These are phyloP conservation scores for Procavia capensis DNA, from an alignment of 2,113 vertebrate species.

Conservation along the genomic window DNA sequence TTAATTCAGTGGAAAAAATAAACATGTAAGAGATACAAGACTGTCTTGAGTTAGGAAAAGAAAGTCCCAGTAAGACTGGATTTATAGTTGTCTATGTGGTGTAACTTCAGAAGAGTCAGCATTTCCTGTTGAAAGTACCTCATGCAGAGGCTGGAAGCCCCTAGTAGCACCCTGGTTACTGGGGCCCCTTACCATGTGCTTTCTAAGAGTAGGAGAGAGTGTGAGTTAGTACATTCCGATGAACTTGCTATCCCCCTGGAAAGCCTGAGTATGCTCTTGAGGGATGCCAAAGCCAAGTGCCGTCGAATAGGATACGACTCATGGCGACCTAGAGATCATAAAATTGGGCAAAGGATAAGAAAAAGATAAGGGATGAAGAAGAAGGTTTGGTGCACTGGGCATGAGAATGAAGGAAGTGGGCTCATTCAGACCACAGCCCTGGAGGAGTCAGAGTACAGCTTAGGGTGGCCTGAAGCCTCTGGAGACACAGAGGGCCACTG, in stretches of 20 bases:
- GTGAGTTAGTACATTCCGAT: neutral
- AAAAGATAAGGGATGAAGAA: neutral
- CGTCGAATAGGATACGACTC: too few relatives aligned
- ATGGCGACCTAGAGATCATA: too few relatives aligned
- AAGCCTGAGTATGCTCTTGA: neutral
- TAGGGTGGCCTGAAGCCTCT: neutral
- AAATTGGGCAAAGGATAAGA: neutral
- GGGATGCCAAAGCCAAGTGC: too few relatives aligned
- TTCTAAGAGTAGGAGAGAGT: neutral
- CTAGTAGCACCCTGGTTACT: neutral
- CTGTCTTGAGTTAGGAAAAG: conserved; percentile 46
- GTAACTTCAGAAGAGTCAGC: neutral
- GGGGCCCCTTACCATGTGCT: neutral
- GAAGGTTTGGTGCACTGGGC: too few relatives aligned
- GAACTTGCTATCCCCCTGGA: neutral
- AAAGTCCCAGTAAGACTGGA: neutral
- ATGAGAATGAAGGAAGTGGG: neutral
- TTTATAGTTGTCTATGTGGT: conserved; percentile 13
- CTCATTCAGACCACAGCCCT: neutral
- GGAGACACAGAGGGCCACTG: neutral
- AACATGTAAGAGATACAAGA: neutral
- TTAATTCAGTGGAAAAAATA: conserved; percentile 33
- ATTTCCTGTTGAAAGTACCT: neutral
- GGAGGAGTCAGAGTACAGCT: neutral
- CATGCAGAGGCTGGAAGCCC: neutral